Evolutionary conservation across 23 tunicate genomes (phyloP).

Genomic region (Clavelina lepadiformis): DNA sequence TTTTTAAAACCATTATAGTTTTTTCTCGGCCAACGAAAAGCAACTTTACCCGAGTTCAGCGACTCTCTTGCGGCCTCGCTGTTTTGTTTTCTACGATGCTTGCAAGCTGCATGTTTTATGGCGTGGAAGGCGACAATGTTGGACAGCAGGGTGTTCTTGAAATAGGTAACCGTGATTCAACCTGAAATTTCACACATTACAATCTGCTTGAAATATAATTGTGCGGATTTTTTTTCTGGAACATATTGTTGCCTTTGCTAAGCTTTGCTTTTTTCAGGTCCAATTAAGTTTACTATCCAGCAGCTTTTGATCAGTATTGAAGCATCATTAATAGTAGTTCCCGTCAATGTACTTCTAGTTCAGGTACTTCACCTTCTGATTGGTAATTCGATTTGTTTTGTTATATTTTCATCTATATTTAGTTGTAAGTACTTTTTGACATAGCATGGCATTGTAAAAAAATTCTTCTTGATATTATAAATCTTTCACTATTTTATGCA

Average conservation of each 20-base stretch:
- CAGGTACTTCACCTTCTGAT: constrained; percentile 27
- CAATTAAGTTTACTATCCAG: constrained; percentile 58
- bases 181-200: neutral
- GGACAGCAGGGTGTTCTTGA: constrained; percentile 56
- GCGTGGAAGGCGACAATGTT: constrained; percentile 37
- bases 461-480: too few relatives aligned
- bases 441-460: too few relatives aligned
- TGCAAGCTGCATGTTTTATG: constrained; percentile 81
- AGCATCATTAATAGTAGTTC: constrained; percentile 66
- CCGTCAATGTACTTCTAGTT: constrained; percentile 55
- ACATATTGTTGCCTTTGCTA: neutral
- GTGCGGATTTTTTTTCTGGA: neutral
- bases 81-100: constrained; percentile 69
- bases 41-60: constrained; percentile 67
- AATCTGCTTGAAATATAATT: neutral
- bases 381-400: neutral
- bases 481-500: too few relatives aligned
- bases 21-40: constrained; percentile 80
- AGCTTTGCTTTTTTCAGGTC: constrained; percentile 36
- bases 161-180: constrained; percentile 32
- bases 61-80: constrained; percentile 60
- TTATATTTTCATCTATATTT: too few relatives aligned
- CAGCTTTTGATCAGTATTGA: constrained; percentile 72
- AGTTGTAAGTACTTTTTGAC: too few relatives aligned
- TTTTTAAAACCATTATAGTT: constrained; percentile 24